Evolutionary conservation across 2,888 invertebrate species (phyloP).

Genomic region (Pristionchus fissidentatus): DNA sequence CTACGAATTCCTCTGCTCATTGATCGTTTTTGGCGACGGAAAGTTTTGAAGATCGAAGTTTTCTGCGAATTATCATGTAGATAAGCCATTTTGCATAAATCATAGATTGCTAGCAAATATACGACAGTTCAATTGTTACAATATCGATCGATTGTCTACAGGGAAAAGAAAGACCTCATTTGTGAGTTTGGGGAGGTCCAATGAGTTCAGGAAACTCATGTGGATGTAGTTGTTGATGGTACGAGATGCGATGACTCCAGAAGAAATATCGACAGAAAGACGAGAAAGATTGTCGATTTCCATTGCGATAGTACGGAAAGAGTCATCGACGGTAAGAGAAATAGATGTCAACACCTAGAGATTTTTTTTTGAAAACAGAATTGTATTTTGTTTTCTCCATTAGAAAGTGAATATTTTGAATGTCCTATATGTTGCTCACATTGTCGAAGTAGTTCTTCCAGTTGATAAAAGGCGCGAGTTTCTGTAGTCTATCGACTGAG

Average conservation of each 20-base stretch:
- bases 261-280: neutral
- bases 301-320: conserved; percentile 1
- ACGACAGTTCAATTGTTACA: too few species aligned
- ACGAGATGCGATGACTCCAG: neutral
- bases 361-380: too few species aligned
- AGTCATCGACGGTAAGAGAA: neutral
- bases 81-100: neutral
- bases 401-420: neutral
- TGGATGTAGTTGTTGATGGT: conserved; percentile 45
- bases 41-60: too few species aligned
- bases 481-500: conserved; percentile 50
- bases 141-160: too few species aligned
- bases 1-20: too few species aligned
- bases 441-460: conserved; percentile 21
- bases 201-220: neutral
- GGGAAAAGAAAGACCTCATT: too few species aligned
- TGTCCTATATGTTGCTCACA: neutral
- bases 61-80: conserved; percentile 1
- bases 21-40: too few species aligned
- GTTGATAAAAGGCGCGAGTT: conserved; percentile 52
- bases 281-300: neutral
- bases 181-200: neutral
- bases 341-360: neutral
- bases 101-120: too few species aligned
- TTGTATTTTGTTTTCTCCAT: too few species aligned